Base-by-base conservation (phyloP, 2,888 invertebrate species). In the Prenolepis imparis region DNA sequence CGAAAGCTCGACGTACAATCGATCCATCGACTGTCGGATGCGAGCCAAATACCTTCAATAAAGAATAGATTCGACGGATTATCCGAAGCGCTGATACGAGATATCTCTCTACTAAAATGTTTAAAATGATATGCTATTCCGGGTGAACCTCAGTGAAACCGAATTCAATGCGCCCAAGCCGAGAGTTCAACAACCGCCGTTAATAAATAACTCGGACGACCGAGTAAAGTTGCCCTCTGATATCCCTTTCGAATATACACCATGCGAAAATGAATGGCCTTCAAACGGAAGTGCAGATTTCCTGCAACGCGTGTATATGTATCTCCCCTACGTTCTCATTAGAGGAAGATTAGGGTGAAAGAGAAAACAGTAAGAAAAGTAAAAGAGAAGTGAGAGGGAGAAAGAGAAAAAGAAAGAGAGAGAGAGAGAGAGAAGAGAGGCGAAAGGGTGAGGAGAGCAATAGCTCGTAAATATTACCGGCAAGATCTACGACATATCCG, bases 401-500 rank as follows among this genome's bases (percentile, higher is more conserved):
- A 41, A n/a, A n/a, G n/a, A n/a, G n/a, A n/a, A n/a, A n/a, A n/a
- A n/a, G n/a, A n/a, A n/a, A n/a, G 61, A 21, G 28, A 66, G 55
- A n/a, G n/a, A 59, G 15, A 28, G 52, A 36, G 24, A 39, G 66
- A 52, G 9, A 24, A 24, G 32, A 63, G 63, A 36, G 36, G 36
- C 36, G 36, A 36, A 36, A 36, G 55, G 78, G 28, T 57, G 67
- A 83, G 80, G 66, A 48, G n/a, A 28, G 83, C 41, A 77, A 75
- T 81, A 78, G 88, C 85, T 91, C 91, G 90, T 91, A 91, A 92
- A 91, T 92, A 91, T 91, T 88, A 89, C 82, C 84, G 75, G 84
- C 86, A 86, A 88, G 89, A 91, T 91, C 90, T 90, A 88, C 88
- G 91, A 88, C 91, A 89, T 91, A 91, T 93, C 93, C 93, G 91